Evolutionary conservation across 2,888 invertebrate genomes (phyloP), one percentile per base, ranked within the genome.

Genomic region (Rhamphomyia laevipes): DNA sequence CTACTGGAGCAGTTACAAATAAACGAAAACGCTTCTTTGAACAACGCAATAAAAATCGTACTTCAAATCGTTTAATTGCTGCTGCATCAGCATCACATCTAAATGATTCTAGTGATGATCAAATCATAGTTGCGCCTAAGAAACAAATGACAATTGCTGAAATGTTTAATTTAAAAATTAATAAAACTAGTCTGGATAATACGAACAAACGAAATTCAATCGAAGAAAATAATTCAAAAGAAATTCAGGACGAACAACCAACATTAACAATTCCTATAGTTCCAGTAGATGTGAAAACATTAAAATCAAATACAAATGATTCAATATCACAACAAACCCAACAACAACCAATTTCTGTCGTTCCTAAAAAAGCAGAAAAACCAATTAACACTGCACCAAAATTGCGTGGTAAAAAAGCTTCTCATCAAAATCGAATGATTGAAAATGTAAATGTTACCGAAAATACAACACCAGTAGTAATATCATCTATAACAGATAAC

Each of bases 101-200:
- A 18, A 40, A 18, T 27, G 40, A 40, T 18, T 13, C 11, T 18
- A n/a, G 12, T 40, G 18, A 40, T 12, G 40, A 40, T n/a, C 17
- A 27, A 27, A 7, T 9, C 7, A 13, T 35, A 12, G 30, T 47
- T 10, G 27, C 44, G 13, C 13, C 30, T 10, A 63, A 61, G 18
- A 65, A 63, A 54, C 72, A 71, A 54, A 54, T 65, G 3, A 72
- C 71, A 1, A 49, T 73, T 35, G 68, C 71, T 0, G 71, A 73
- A 56, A 55, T 71, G 54, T 58, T 72, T 3, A 69, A 35, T 35
- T 13, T n/a, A 35, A 35, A n/a, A 13, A 35, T 35, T 35, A 35
- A 35, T n/a, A 35, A 35, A 35, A n/a, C n/a, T 35, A n/a, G 13
- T n/a, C 2, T 2, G 4, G 35, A 35, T n/a, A 35, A 4, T 35